phyloP scores from a whole-genome alignment of 2,113 vertebrate species.

The Bolborhynchus lineola region DNA sequence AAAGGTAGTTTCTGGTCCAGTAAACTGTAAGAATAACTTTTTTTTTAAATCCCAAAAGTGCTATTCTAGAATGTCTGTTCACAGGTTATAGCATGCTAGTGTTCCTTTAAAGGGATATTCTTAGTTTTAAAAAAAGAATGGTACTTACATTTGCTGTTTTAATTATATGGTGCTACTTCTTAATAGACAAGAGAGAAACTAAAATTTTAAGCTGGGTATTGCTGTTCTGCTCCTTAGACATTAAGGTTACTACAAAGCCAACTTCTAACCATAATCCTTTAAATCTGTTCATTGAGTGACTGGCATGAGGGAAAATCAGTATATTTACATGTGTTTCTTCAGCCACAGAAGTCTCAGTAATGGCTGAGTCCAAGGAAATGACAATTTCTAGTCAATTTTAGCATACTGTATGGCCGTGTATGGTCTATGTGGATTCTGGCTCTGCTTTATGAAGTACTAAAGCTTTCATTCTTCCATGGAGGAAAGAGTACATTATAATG shows the following conservation, averaged over 20 bases:
- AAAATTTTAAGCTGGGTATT: background rate
- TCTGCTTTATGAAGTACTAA: background rate
- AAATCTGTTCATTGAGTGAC: background rate
- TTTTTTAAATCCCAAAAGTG: background rate
- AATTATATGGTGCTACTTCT: background rate
- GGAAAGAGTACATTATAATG: background rate
- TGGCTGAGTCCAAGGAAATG: background rate
- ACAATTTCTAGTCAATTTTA: background rate
- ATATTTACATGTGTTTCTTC: background rate
- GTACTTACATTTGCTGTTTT: background rate
- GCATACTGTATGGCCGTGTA: background rate
- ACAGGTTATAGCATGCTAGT: background rate
- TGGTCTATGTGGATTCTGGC: background rate
- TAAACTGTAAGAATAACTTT: background rate
- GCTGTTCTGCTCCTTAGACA: background rate
- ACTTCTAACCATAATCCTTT: background rate
- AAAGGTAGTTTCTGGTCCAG: background rate
- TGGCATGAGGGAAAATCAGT: background rate
- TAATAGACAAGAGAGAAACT: background rate
- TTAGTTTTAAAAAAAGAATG: background rate
- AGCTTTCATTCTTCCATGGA: background rate
- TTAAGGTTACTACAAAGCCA: background rate
- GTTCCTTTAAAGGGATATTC: background rate
- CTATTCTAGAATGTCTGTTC: background rate
- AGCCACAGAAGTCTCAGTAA: background rate